A percentile compares a stretch with the other conserved stretches of the same genome.
Evolutionary conservation across 1,140 invertebrate genomes (phyloP).

Genomic region (Calosoma granatense): DNA sequence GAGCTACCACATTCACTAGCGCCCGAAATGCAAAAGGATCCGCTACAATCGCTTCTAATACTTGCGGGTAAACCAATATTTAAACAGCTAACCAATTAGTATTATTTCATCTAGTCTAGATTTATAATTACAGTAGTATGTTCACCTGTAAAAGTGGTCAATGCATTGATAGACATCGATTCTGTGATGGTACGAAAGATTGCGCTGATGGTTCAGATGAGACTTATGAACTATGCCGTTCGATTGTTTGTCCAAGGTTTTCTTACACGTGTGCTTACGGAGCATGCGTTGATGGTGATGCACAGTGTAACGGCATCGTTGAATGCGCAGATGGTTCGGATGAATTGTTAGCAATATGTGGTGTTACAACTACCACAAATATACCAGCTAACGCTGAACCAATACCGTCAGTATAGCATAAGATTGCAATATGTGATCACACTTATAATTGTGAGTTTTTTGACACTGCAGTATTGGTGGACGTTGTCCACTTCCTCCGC

Average conservation of each 20-base stretch:
- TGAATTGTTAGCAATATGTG: slow-evolving; percentile 34
- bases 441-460: too few relatives aligned
- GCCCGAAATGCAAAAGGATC: too few relatives aligned
- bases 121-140: too few relatives aligned
- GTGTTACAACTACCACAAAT: too few relatives aligned
- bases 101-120: slow-evolving; percentile 9
- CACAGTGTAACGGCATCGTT: slow-evolving; percentile 45
- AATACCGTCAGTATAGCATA: too few relatives aligned
- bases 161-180: slow-evolving; percentile 39
- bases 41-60: too few relatives aligned
- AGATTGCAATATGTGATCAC: slow-evolving; percentile 31
- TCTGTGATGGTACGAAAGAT: slow-evolving; percentile 34
- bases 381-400: too few relatives aligned
- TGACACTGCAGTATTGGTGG: too few relatives aligned
- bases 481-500: too few relatives aligned
- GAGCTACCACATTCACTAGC: too few relatives aligned
- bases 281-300: slow-evolving; percentile 24
- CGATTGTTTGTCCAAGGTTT: slow-evolving; percentile 22
- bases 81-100: background rate
- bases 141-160: slow-evolving; percentile 42
- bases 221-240: slow-evolving; percentile 23
- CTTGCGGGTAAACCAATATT: background rate
- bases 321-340: slow-evolving; percentile 63
- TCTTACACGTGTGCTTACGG: slow-evolving; percentile 27
- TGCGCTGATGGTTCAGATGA: slow-evolving; percentile 52